Conservation (phyloP, 2,797 vertebrate genomes). For the Falco naumanni region DNA sequence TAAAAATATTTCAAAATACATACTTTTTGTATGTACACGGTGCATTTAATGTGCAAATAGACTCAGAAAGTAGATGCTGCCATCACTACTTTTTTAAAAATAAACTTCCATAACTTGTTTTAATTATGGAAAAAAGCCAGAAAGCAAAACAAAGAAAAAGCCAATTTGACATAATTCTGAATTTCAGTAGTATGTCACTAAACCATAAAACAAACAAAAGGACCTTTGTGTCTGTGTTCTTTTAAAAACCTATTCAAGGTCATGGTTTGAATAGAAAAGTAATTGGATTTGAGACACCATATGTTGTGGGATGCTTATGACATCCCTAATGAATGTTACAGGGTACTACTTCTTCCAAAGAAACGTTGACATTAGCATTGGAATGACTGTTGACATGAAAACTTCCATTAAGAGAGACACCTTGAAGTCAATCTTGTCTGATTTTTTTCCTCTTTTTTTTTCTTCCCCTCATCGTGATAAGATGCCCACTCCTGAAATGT, state of each 20-base stretch:
- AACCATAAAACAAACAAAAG: background rate
- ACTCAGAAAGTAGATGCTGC: background rate
- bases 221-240: background rate
- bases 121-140: background rate
- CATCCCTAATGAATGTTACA: slow-evolving; percentile 32
- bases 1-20: background rate
- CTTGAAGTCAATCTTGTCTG: background rate
- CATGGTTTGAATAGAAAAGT: slow-evolving; percentile 55
- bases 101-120: background rate
- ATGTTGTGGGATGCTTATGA: slow-evolving; percentile 31
- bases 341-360: background rate
- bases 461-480: background rate
- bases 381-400: slow-evolving; percentile 25
- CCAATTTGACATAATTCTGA: background rate
- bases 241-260: slow-evolving; percentile 25
- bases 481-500: background rate
- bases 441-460: background rate
- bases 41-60: background rate
- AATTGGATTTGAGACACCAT: slow-evolving; percentile 43
- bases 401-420: slow-evolving; percentile 15
- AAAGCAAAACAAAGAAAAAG: background rate
- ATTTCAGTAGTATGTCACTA: background rate
- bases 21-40: fast-evolving
- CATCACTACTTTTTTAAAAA: background rate
- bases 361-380: slow-evolving; percentile 36